phyloP scores from a whole-genome alignment of 2,797 vertebrate species.

The Mormyrus hasselquistii region DNA sequence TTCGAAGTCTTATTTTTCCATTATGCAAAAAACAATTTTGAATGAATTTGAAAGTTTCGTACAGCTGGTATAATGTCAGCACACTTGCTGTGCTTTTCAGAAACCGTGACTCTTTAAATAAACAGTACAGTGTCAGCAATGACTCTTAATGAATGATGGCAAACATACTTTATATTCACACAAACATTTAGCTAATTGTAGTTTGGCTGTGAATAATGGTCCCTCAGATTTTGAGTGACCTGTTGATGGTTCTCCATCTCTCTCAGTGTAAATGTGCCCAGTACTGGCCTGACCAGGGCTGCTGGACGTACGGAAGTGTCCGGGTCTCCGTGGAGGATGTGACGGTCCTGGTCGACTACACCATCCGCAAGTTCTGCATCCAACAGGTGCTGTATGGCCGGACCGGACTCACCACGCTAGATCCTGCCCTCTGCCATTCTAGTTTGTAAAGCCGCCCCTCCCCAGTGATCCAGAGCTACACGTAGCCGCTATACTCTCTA shows the following conservation, averaged over 20 bases:
- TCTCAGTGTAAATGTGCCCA: constrained; percentile 94
- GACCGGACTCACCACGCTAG: background rate
- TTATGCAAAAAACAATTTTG: background rate
- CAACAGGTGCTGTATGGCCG: constrained; percentile 73
- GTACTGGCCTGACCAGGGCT: constrained; percentile 99
- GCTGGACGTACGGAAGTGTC: constrained; percentile 97
- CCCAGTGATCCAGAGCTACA: background rate
- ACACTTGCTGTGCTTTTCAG: background rate
- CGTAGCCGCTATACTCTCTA: background rate
- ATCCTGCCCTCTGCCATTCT: too few species aligned
- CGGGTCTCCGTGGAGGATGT: constrained; percentile 93
- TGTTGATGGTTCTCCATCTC: background rate
- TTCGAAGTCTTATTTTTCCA: background rate
- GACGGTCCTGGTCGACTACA: constrained; percentile 94
- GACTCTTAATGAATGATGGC: background rate
- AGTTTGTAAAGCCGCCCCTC: background rate
- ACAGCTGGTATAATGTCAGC: background rate
- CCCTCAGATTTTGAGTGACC: background rate
- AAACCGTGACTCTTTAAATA: background rate
- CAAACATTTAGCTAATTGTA: background rate
- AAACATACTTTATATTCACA: background rate
- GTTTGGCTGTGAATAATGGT: background rate
- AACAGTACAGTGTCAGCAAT: background rate
- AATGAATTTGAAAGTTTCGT: background rate
- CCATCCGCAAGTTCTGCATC: constrained; percentile 96